Evolutionary conservation across 2,113 vertebrate species (phyloP).

Genomic region (Scomber japonicus): DNA sequence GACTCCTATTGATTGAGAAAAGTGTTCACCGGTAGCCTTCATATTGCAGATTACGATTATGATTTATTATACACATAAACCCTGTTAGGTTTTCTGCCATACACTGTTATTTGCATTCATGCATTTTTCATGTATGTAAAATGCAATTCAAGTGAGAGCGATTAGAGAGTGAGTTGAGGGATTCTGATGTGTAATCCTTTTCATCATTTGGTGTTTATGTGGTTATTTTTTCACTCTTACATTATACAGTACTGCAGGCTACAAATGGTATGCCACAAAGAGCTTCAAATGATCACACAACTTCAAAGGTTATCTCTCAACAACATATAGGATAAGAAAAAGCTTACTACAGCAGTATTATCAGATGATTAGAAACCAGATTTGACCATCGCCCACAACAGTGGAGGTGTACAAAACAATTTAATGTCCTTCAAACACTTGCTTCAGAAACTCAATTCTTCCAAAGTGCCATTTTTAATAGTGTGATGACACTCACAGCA

Average conservation of each 20-base stretch:
- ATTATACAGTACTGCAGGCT: not conserved
- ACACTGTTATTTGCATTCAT: conserved; percentile 11
- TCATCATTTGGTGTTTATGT: not conserved
- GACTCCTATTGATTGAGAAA: not conserved
- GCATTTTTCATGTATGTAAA: conserved; percentile 31
- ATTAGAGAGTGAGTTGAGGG: not conserved
- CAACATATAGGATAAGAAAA: not conserved
- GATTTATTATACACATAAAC: conserved; percentile 4
- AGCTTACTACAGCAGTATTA: not conserved
- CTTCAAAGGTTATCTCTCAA: not conserved
- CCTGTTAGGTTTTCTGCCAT: not conserved
- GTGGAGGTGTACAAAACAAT: conserved; percentile 11
- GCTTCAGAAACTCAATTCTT: conserved; percentile 29
- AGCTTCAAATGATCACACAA: not conserved
- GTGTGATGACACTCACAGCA: conserved; percentile 52
- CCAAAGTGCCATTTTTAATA: conserved; percentile 13
- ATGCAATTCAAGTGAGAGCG: not conserved
- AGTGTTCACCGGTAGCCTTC: not conserved
- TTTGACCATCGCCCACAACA: not conserved
- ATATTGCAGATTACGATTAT: not conserved
- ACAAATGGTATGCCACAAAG: not conserved
- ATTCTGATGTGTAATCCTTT: not conserved
- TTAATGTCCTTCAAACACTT: not conserved
- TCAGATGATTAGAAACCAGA: not conserved
- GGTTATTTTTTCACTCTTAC: not conserved